Evolutionary conservation across 2,888 invertebrate genomes (phyloP).

Genomic region (Habroteleia sp.): DNA sequence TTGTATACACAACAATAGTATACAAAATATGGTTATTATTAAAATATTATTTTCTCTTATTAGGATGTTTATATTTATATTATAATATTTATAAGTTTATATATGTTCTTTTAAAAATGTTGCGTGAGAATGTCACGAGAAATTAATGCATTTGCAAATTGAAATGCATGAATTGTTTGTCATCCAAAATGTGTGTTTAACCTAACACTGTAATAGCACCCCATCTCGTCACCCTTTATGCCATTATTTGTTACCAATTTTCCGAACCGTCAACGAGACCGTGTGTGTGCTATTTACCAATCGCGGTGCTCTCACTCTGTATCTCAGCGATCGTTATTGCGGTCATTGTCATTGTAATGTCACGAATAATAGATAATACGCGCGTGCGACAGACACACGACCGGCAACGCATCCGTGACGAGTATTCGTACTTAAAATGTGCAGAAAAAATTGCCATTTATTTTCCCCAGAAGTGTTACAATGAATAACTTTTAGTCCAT

Average conservation of each 20-base stretch:
- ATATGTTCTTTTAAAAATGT: too few species aligned
- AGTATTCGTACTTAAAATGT: constrained; percentile 39
- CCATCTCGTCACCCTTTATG: constrained; percentile 59
- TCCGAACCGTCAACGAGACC: constrained; percentile 77
- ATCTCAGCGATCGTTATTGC: constrained; percentile 72
- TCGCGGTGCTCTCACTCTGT: constrained; percentile 59
- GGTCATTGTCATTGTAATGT: constrained; percentile 79
- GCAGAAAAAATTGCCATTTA: constrained; percentile 53
- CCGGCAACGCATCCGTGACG: constrained; percentile 68
- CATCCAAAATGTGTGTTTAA: constrained; percentile 50
- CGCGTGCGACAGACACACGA: constrained; percentile 70
- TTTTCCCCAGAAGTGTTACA: constrained; percentile 48
- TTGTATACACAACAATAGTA: too few species aligned
- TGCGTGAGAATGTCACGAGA: constrained; percentile 1
- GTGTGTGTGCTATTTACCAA: constrained; percentile 64
- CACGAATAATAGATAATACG: constrained; percentile 73
- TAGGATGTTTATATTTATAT: too few species aligned
- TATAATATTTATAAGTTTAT: too few species aligned
- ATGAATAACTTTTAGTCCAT: constrained; percentile 25
- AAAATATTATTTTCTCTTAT: too few species aligned
- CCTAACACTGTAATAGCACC: constrained; percentile 56
- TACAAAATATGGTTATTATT: too few species aligned
- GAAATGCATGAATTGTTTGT: constrained; percentile 41
- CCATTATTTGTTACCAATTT: constrained; percentile 80
- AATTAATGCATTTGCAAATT: constrained; percentile 7